phyloP scores from a whole-genome alignment of 2,113 vertebrate genomes.

The Ornithorhynchus anatinus region DNA sequence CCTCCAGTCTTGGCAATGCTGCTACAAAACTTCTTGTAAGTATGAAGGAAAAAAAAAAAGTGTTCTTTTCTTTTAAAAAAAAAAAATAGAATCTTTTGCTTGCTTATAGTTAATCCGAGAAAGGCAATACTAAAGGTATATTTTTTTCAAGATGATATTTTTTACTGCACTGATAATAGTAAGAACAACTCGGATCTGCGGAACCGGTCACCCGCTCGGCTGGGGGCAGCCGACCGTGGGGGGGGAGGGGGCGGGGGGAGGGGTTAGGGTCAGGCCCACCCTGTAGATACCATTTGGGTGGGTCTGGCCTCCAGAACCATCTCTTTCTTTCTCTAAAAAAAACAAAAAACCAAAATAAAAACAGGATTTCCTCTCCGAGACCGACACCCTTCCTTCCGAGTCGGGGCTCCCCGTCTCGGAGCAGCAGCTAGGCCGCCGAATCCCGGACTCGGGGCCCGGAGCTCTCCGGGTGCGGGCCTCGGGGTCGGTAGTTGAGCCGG shows the following conservation, averaged over 20 bases:
- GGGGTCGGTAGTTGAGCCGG: constrained; percentile 24
- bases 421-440: constrained; percentile 47
- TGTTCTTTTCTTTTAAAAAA: constrained; percentile 59
- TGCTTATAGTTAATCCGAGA: constrained; percentile 74
- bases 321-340: constrained; percentile 7
- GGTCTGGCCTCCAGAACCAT: constrained; percentile 61
- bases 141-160: constrained; percentile 78
- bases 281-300: constrained; percentile 67
- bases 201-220: constrained; percentile 41
- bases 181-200: constrained; percentile 68
- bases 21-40: constrained; percentile 66
- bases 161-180: constrained; percentile 79
- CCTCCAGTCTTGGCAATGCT: constrained; percentile 70
- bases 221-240: no score
- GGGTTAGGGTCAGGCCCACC: constrained; percentile 67
- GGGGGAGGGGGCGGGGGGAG: constrained; percentile 55
- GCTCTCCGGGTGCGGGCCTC: constrained; percentile 41
- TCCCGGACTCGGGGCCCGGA: constrained; percentile 36
- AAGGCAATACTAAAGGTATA: constrained; percentile 82
- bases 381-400: constrained; percentile 6
- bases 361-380: constrained; percentile 55
- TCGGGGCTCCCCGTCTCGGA: constrained; percentile 44
- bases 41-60: constrained; percentile 56
- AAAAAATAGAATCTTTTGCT: constrained; percentile 61
- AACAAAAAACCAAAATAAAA: constrained; percentile 1